These are phyloP conservation scores for Sorex araneus DNA, from an alignment of 2,113 vertebrate genomes.

Conservation along the genomic window DNA sequence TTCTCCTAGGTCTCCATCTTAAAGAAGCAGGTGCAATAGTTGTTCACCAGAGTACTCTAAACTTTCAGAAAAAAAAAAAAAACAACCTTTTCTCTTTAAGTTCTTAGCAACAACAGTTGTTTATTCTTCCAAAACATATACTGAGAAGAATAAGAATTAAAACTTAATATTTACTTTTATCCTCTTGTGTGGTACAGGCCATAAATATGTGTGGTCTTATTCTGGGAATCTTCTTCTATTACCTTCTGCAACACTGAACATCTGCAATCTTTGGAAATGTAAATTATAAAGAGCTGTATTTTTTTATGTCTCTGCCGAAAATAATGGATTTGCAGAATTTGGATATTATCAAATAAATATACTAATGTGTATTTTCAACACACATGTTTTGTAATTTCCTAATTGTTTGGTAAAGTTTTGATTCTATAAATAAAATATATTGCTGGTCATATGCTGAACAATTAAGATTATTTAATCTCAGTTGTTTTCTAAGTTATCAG, in stretches of 20 bases:
- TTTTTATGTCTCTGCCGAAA: conserved; percentile 82
- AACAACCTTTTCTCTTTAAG: conserved; percentile 34
- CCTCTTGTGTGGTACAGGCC: conserved; percentile 82
- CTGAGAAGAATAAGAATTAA: conserved; percentile 64
- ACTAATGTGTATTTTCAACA: conserved; percentile 81
- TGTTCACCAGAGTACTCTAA: conserved; percentile 39
- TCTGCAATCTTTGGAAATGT: conserved; percentile 87
- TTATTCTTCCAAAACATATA: conserved; percentile 78
- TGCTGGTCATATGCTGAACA: not conserved
- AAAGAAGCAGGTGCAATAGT: conserved; percentile 3
- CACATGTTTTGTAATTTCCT: conserved; percentile 76
- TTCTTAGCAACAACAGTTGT: conserved; percentile 78
- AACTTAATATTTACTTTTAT: conserved; percentile 78
- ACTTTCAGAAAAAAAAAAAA: not conserved
- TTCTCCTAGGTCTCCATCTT: not conserved
- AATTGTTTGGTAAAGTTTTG: conserved; percentile 76
- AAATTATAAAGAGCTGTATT: conserved; percentile 82
- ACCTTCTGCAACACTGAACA: conserved; percentile 83
- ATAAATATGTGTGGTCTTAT: conserved; percentile 74
- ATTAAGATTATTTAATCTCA: not conserved
- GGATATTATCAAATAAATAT: conserved; percentile 77
- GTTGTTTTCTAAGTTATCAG: conserved; percentile 27
- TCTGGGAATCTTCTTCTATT: conserved; percentile 80
- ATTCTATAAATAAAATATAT: conserved; percentile 81
- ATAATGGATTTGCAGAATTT: conserved; percentile 82